Percentiles rank a stretch among this genome's conserved stretches.
phyloP scores from a whole-genome alignment of 1,140 invertebrate species.

The Condylostylus longicornis region DNA sequence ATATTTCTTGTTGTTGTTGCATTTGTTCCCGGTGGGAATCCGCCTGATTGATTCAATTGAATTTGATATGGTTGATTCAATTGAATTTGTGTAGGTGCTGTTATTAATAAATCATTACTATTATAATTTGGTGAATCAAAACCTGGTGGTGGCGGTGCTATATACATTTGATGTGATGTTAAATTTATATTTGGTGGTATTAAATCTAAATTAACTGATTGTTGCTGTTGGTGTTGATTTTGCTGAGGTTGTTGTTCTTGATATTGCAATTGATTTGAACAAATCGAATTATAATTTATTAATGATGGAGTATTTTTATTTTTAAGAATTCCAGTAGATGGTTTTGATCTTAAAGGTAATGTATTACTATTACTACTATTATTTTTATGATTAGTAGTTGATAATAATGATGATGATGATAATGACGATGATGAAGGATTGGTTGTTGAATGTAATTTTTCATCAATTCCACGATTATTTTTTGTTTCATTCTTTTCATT shows the following conservation, averaged over 20 bases:
- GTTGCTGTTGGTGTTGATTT: neutral
- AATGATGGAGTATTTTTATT: neutral
- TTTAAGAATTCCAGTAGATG: constrained; percentile 1
- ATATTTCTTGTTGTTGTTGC: constrained; percentile 2
- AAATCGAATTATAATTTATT: constrained; percentile 3
- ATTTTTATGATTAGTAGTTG: constrained; percentile 1
- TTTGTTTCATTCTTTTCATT: neutral
- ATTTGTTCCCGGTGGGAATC: neutral
- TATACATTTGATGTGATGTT: neutral
- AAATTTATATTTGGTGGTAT: neutral
- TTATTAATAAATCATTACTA: neutral
- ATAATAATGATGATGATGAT: neutral
- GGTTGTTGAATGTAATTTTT: too few species aligned
- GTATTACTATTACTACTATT: neutral
- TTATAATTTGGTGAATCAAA: neutral
- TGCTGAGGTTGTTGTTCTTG: neutral
- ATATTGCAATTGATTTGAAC: too few species aligned
- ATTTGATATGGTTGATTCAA: constrained; percentile 4
- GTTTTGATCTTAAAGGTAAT: neutral
- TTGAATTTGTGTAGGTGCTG: constrained; percentile 6
- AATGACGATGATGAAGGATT: neutral
- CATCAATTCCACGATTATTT: too few species aligned
- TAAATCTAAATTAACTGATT: neutral
- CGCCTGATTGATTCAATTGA: neutral
- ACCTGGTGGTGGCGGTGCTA: neutral